phyloP scores from a whole-genome alignment of 2,888 invertebrate genomes.

The Agrilus mali region DNA sequence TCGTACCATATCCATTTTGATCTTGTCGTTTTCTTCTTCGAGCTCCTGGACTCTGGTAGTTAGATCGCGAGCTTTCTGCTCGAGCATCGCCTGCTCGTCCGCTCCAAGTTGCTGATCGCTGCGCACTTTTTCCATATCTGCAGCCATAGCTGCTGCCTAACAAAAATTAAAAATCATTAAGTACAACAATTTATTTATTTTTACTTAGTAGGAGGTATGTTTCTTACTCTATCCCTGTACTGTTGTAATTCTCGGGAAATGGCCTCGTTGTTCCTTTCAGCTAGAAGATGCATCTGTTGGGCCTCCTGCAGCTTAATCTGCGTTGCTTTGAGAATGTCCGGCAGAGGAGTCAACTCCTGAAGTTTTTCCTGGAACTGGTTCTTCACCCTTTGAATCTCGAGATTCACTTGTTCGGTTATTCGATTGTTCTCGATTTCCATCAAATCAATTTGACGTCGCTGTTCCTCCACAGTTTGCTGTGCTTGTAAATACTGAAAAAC shows the following conservation, averaged over 20 bases:
- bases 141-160: constrained; percentile 27
- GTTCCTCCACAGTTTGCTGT: constrained; percentile 58
- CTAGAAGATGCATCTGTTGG: constrained; percentile 51
- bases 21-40: constrained; percentile 24
- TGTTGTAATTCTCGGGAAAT: constrained; percentile 50
- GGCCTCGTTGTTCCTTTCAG: constrained; percentile 54
- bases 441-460: constrained; percentile 52
- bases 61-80: constrained; percentile 26
- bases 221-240: constrained; percentile 44
- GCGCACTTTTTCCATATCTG: constrained; percentile 40
- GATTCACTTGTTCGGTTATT: constrained; percentile 56
- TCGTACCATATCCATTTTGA: constrained; percentile 35
- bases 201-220: neutral
- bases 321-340: constrained; percentile 54
- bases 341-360: constrained; percentile 54
- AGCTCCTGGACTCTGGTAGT: constrained; percentile 23
- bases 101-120: constrained; percentile 37
- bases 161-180: neutral
- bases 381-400: constrained; percentile 59
- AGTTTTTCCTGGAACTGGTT: constrained; percentile 60
- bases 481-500: constrained; percentile 43
- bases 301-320: constrained; percentile 55
- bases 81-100: constrained; percentile 34
- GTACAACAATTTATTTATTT: neutral
- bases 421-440: constrained; percentile 61